These are phyloP conservation scores for Lordiphosa collinella DNA, from an alignment of 1,140 invertebrate species.

Conservation along the genomic window DNA sequence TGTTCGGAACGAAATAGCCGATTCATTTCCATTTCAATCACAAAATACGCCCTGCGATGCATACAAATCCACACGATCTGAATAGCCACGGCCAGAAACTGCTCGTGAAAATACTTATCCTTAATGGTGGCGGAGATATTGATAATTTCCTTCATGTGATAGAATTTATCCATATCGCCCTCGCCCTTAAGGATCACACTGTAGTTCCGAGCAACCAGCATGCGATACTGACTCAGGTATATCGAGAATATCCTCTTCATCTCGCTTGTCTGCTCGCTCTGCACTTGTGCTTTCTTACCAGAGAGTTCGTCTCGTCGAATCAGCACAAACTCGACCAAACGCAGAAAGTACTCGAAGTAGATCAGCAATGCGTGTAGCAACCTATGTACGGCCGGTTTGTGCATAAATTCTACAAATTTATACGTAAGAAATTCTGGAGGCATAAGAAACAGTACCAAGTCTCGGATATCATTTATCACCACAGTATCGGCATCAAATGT, in stretches of 20 bases:
- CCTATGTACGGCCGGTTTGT: conserved; percentile 49
- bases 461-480: conserved; percentile 61
- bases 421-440: conserved; percentile 47
- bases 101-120: conserved; percentile 62
- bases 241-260: conserved; percentile 62
- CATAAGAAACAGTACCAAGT: conserved; percentile 66
- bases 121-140: conserved; percentile 58
- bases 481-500: conserved; percentile 58
- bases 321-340: conserved; percentile 65
- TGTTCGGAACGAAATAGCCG: conserved; percentile 72
- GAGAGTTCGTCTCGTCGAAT: conserved; percentile 67
- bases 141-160: conserved; percentile 53
- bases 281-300: conserved; percentile 49
- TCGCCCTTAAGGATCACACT: conserved; percentile 59
- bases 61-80: conserved; percentile 70
- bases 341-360: conserved; percentile 73
- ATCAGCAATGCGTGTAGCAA: conserved; percentile 65
- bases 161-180: conserved; percentile 49
- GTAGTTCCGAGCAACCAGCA: conserved; percentile 69
- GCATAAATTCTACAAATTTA: conserved; percentile 62
- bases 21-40: conserved; percentile 72
- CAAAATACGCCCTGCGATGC: conserved; percentile 57
- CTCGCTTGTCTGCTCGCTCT: conserved; percentile 59
- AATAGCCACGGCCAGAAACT: conserved; percentile 57
- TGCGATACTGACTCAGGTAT: conserved; percentile 61